A percentile compares a stretch with the other conserved stretches of the same genome.
Conservation (phyloP, 2,888 invertebrate species). For the Temnothorax unifasciatus region DNA sequence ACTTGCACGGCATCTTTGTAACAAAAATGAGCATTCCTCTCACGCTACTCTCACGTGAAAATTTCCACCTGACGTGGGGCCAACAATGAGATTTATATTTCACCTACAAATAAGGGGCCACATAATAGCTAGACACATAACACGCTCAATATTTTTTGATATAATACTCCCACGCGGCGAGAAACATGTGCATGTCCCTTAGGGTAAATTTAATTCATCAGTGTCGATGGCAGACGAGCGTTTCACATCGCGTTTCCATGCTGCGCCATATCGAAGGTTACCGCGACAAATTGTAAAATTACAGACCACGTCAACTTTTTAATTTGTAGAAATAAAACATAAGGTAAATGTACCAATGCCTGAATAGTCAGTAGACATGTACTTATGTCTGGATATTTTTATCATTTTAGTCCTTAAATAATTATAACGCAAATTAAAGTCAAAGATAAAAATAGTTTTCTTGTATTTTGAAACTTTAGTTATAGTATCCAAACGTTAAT, state of each 20-base stretch:
- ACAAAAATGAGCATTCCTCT: conserved; percentile 45
- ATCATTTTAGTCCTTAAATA: no score
- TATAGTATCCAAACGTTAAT: no score
- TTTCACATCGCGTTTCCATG: conserved; percentile 77
- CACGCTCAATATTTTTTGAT: conserved; percentile 54
- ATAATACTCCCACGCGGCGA: conserved; percentile 66
- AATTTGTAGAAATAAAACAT: background rate
- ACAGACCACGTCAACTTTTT: background rate
- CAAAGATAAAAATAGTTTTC: no score
- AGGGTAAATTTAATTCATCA: conserved; percentile 79
- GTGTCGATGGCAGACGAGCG: conserved; percentile 79
- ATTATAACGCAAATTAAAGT: no score
- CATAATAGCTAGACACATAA: conserved; percentile 39
- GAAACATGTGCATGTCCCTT: conserved; percentile 53
- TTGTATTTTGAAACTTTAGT: no score
- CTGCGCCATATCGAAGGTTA: conserved; percentile 54
- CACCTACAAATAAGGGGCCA: conserved; percentile 31
- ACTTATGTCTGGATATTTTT: no score
- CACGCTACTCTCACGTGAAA: conserved; percentile 74
- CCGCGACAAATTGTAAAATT: conserved; percentile 67
- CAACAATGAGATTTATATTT: conserved; percentile 56
- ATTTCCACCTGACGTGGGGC: conserved; percentile 79
- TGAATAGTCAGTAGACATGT: no score
- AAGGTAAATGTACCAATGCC: no score
- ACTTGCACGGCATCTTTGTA: background rate